Base-by-base conservation (phyloP, 2,797 vertebrate genomes). In the Tadarida brasiliensis region DNA sequence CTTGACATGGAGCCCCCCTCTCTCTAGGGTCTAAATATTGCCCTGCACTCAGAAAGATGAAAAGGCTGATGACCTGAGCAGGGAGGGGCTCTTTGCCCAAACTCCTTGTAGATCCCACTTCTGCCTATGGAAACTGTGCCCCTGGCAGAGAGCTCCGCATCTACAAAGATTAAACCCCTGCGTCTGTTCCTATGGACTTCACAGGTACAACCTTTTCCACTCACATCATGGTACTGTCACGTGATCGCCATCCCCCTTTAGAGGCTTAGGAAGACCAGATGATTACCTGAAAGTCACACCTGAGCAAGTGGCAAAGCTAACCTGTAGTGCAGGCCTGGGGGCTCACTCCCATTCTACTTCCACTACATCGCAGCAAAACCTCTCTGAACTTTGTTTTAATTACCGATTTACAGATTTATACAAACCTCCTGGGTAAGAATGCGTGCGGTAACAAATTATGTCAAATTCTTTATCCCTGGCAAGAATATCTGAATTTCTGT, bases 401-500 rank as follows among this genome's bases (percentile, higher is more conserved):
- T 77, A 19, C 47, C 2, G 11, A 47, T 73, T 84, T 77, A 19
- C 47, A 2, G 11, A 47, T 73, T 35, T 28, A 30, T 16, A 70
- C 26, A n/a, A 15, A 28, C 59, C 54, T 91, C 33, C 54, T 59
- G 59, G 56, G 30, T 59, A 77, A 85, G 49, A 91, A 65, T 63
- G 35, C 7, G 14, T 12, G 14, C 16, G 20, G n/a, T 65, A 89
- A 88, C 57, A 84, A 35, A 80, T 90, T 54, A 65, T 83, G 61
- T 91, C 86, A 30, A 35, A 84, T 82, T 71, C n/a, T 83, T 89
- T 49, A 28, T 67, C 44, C 24, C 74, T 61, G 39, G 65, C 26
- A 80, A 26, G 57, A 74, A 51, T 74, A 68, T 67, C 33, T 73
- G 39, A 35, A 16, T 91, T 88, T 92, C 89, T 87, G 83, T 74